These are phyloP conservation scores for Sminthurides aquaticus DNA, from an alignment of 2,888 invertebrate species.

Conservation along the genomic window DNA sequence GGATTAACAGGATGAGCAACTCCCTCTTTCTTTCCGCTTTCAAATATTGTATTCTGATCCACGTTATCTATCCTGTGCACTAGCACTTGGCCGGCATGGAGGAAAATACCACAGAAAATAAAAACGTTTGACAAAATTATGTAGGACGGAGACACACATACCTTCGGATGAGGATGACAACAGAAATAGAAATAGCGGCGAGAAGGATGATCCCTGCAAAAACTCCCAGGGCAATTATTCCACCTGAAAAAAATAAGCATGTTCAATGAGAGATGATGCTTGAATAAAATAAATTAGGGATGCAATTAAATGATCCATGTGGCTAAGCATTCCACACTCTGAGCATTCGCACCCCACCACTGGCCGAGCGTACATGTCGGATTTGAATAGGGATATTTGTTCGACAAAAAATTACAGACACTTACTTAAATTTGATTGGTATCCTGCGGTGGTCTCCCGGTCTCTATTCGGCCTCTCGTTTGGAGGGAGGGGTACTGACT, in stretches of 20 bases:
- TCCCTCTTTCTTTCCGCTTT: too few relatives aligned
- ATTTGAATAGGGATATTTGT: too few relatives aligned
- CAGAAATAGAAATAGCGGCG: constrained; percentile 79
- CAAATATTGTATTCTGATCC: too few relatives aligned
- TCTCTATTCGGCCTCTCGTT: constrained; percentile 15
- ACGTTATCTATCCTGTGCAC: too few relatives aligned
- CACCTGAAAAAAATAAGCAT: constrained; percentile 50
- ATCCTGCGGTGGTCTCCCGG: constrained; percentile 10
- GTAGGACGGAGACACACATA: constrained; percentile 53
- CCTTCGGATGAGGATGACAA: constrained; percentile 81
- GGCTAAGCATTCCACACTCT: not conserved
- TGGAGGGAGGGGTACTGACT: constrained; percentile 6
- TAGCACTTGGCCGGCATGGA: too few relatives aligned
- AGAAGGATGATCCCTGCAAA: constrained; percentile 86
- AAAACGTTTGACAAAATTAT: constrained; percentile 6
- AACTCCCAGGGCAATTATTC: constrained; percentile 78
- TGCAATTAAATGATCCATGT: not conserved
- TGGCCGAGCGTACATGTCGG: too few relatives aligned
- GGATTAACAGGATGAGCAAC: too few relatives aligned
- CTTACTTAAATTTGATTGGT: constrained; percentile 18
- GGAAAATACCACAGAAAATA: too few relatives aligned
- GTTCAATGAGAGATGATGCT: constrained; percentile 2
- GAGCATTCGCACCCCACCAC: too few relatives aligned
- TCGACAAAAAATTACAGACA: not conserved
- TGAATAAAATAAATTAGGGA: not conserved